Percentiles rank a stretch among this genome's conserved stretches.
Conservation (phyloP, 2,113 vertebrate species). For the Microcebus jonahi region DNA sequence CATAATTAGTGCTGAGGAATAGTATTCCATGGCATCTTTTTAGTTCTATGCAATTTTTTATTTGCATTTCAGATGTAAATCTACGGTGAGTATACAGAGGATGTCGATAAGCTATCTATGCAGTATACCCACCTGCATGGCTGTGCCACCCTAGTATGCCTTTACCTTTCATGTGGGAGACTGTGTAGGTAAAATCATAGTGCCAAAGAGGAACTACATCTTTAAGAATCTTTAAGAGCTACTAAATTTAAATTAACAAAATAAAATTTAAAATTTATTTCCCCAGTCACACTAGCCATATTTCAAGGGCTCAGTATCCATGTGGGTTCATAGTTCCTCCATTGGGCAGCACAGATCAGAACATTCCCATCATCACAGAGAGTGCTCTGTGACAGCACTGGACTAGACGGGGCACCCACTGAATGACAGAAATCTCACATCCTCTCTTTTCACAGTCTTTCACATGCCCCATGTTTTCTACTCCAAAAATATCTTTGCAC, state of each 20-base stretch:
- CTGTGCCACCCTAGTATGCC: neutral
- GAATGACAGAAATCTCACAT: neutral
- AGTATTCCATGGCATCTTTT: neutral
- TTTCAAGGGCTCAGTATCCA: neutral
- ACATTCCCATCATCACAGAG: neutral
- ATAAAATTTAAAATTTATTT: neutral
- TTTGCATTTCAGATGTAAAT: neutral
- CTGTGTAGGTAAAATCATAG: neutral
- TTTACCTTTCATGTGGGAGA: neutral
- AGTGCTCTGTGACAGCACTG: neutral
- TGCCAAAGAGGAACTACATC: neutral
- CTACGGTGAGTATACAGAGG: fast-evolving
- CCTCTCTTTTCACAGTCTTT: neutral
- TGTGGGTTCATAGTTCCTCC: neutral
- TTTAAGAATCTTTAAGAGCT: neutral
- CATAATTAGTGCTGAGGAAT: neutral
- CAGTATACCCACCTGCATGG: neutral
- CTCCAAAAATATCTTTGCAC: neutral
- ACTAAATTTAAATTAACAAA: neutral
- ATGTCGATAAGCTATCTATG: neutral
- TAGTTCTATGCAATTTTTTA: neutral
- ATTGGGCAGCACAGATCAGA: neutral
- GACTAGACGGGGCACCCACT: neutral
- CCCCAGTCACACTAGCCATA: neutral
- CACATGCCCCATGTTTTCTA: neutral